Conservation (phyloP, 2,888 invertebrate species). For the Ectemnius continuus region DNA sequence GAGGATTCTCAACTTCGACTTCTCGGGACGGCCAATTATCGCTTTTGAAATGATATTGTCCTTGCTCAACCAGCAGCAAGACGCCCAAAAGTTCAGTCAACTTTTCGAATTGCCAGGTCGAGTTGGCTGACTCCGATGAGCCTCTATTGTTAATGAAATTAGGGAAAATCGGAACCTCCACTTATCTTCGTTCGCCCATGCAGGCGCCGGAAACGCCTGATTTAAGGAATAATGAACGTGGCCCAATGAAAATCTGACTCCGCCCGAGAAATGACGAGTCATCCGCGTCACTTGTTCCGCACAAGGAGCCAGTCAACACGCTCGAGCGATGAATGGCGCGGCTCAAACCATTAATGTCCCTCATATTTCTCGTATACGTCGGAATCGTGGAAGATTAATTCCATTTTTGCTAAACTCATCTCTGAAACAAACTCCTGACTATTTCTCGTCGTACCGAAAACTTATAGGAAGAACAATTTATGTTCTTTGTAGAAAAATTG, state of each 20-base stretch:
- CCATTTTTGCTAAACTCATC: too few species aligned
- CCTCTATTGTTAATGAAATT: constrained; percentile 24
- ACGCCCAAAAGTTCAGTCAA: background rate
- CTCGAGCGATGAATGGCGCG: too few species aligned
- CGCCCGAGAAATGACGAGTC: constrained; percentile 23
- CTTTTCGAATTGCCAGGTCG: background rate
- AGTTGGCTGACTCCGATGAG: background rate
- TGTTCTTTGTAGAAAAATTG: too few species aligned
- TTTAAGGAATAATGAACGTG: constrained; percentile 32
- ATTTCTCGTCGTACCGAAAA: too few species aligned
- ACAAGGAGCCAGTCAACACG: too few species aligned
- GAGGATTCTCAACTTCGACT: background rate
- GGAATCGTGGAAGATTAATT: too few species aligned
- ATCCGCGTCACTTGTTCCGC: too few species aligned
- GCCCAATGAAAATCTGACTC: constrained; percentile 40
- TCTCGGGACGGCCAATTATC: background rate
- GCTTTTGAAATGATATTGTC: background rate
- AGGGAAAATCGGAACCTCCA: constrained; percentile 28
- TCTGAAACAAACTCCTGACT: too few species aligned
- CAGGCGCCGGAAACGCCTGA: constrained; percentile 24
- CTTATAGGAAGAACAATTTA: too few species aligned
- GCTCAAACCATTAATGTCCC: too few species aligned
- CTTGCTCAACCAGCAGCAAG: background rate
- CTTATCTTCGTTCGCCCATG: constrained; percentile 24
- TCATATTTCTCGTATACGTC: too few species aligned